phyloP scores from a whole-genome alignment of 2,888 invertebrate genomes.

The Cristatella mucedo region DNA sequence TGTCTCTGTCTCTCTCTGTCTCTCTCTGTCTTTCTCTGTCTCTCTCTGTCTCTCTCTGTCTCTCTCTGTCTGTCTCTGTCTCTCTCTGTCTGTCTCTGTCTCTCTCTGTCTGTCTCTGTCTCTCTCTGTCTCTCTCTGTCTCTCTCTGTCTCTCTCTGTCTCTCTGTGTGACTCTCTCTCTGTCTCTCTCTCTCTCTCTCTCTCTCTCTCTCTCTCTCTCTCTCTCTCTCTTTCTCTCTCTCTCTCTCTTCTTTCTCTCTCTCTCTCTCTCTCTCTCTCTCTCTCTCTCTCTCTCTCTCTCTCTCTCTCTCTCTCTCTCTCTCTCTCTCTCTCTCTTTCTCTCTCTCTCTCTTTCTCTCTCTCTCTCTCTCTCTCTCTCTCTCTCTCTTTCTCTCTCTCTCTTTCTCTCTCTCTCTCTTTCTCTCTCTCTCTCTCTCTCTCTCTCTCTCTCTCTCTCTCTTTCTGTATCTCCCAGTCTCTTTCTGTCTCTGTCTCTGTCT shows the following conservation, averaged over 20 bases:
- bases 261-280: background rate
- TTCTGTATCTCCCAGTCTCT: constrained; percentile 3
- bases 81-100: background rate
- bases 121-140: background rate
- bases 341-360: background rate
- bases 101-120: background rate
- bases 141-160: background rate
- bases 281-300: background rate
- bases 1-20: background rate
- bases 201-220: background rate
- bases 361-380: constrained; percentile 5
- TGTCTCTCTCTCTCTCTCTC: constrained; percentile 1
- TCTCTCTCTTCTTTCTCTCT: background rate
- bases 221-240: constrained; percentile 4
- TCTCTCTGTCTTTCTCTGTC: background rate
- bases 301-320: background rate
- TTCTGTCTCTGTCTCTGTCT: constrained; percentile 2
- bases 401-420: constrained; percentile 2
- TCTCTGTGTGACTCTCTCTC: background rate
- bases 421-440: background rate
- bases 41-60: background rate
- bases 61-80: background rate
- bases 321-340: background rate
- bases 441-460: background rate
- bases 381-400: constrained; percentile 3